Percentiles rank a stretch among this genome's conserved stretches.
Evolutionary conservation across 1,140 invertebrate genomes (phyloP).

Genomic region (Procambarus clarkii): DNA sequence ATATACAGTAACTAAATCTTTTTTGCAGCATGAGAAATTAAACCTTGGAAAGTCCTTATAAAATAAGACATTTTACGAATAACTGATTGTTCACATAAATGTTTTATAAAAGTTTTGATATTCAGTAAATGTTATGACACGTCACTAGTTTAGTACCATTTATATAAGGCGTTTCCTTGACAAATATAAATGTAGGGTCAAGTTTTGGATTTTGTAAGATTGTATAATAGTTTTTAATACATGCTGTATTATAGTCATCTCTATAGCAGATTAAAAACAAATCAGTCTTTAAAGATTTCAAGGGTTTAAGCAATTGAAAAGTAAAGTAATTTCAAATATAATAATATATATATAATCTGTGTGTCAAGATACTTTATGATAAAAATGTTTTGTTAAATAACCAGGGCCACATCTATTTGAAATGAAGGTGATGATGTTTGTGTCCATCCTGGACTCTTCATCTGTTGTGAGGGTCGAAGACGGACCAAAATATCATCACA

Average conservation of each 20-base stretch:
- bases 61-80: background rate
- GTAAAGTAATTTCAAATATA: background rate
- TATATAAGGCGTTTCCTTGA: background rate
- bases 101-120: background rate
- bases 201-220: background rate
- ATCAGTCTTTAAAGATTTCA: background rate
- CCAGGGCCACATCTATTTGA: too few species aligned
- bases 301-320: background rate
- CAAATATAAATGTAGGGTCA: background rate
- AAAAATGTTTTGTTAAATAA: too few species aligned
- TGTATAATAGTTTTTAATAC: background rate
- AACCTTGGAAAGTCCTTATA: background rate
- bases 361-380: background rate
- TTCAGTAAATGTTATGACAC: background rate
- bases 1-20: too few species aligned
- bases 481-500: too few species aligned
- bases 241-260: background rate
- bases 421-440: too few species aligned
- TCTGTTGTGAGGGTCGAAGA: too few species aligned
- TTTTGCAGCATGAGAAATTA: background rate
- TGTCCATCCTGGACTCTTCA: too few species aligned
- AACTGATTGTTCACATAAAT: background rate
- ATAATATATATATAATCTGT: background rate
- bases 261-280: background rate
- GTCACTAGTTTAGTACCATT: background rate